These are phyloP conservation scores for Microtus richardsoni DNA, from an alignment of 2,113 vertebrate species.

Conservation along the genomic window DNA sequence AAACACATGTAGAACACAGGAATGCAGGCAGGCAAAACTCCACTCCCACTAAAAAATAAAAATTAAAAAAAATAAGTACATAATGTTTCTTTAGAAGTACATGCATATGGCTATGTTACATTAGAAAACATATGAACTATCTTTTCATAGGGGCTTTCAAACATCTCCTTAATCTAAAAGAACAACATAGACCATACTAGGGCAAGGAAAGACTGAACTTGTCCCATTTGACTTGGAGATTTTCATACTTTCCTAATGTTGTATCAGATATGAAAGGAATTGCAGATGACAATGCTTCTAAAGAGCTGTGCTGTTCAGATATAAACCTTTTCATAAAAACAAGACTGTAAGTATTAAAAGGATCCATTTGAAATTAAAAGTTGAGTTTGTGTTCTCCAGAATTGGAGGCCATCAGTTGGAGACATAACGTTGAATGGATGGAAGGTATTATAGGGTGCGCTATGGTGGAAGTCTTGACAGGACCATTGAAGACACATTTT, in stretches of 20 bases:
- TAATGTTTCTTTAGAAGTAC: neutral
- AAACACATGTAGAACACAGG: neutral
- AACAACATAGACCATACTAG: neutral
- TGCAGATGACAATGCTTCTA: constrained; percentile 65
- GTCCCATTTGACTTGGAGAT: constrained; percentile 59
- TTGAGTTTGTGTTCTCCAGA: constrained; percentile 9
- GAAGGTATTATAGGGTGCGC: neutral
- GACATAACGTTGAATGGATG: neutral
- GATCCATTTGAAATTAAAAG: constrained; percentile 26
- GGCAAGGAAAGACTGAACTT: constrained; percentile 25
- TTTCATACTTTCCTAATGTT: constrained; percentile 54
- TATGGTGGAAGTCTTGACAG: neutral
- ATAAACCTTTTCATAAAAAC: constrained; percentile 69
- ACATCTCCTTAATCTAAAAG: neutral
- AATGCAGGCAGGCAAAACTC: neutral
- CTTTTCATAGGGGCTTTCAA: constrained; percentile 52
- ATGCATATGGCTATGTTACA: neutral
- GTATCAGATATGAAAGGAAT: constrained; percentile 55
- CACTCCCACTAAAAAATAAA: neutral
- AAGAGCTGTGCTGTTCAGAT: constrained; percentile 27
- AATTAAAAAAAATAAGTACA: neutral
- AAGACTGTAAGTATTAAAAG: constrained; percentile 55
- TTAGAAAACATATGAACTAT: constrained; percentile 20
- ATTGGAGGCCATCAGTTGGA: neutral
- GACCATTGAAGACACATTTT: neutral